phyloP scores from a whole-genome alignment of 2,797 vertebrate species.

The Xiphophorus birchmanni region DNA sequence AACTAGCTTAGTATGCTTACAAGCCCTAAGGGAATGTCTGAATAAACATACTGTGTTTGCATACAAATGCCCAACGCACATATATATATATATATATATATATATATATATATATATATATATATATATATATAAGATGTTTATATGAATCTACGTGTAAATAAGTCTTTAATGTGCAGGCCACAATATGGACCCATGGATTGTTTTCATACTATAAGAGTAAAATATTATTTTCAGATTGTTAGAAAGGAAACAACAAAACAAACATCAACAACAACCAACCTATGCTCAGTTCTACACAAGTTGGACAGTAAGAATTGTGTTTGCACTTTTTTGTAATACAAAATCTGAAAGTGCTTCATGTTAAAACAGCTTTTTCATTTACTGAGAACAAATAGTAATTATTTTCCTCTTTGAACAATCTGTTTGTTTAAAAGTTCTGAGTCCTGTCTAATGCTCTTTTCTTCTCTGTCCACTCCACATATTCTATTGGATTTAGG shows the following conservation, averaged over 20 bases:
- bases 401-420: neutral
- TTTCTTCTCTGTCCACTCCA: neutral
- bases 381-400: neutral
- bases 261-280: neutral
- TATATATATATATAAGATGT: neutral
- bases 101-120: neutral
- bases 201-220: neutral
- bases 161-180: neutral
- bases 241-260: neutral
- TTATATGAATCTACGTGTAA: neutral
- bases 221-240: neutral
- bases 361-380: neutral
- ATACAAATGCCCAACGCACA: neutral
- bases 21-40: neutral
- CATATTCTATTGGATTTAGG: neutral
- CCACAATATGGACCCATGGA: neutral
- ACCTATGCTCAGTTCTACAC: neutral
- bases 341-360: neutral
- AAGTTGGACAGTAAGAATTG: neutral
- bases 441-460: neutral
- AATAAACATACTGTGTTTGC: neutral
- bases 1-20: slow-evolving; percentile 10
- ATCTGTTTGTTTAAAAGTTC: neutral
- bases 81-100: neutral
- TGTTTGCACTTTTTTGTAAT: neutral